Evolutionary conservation across 2,113 vertebrate species (phyloP).

Genomic region (Gallinago jamesoni): DNA sequence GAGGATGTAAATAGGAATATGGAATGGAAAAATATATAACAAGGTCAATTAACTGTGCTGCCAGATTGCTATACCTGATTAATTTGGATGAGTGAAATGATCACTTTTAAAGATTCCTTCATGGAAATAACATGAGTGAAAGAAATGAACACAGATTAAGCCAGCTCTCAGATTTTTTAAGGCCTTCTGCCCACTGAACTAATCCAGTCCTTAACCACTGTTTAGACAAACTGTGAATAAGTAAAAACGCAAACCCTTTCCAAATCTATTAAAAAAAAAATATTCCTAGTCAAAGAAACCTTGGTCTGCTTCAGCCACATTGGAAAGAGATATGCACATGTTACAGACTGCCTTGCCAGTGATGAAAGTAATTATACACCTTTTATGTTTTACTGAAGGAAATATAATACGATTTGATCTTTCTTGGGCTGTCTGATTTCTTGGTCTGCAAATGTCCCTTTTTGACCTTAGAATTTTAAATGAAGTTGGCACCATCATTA

Average conservation of each 20-base stretch:
- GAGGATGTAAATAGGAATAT: not conserved
- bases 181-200: not conserved
- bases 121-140: not conserved
- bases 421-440: not conserved
- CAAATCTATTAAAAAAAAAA: not conserved
- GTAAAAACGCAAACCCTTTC: not conserved
- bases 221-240: not conserved
- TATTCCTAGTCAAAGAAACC: not conserved
- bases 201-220: not conserved
- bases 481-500: not conserved
- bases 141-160: not conserved
- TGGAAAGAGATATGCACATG: not conserved
- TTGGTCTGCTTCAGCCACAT: not conserved
- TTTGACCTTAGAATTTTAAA: not conserved
- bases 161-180: not conserved
- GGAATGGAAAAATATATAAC: not conserved
- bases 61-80: not conserved
- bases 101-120: not conserved
- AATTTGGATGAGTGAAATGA: not conserved
- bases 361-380: not conserved
- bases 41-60: not conserved
- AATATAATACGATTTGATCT: not conserved
- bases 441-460: not conserved
- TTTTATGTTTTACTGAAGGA: not conserved
- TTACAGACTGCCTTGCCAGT: not conserved